A percentile compares a stretch with the other conserved stretches of the same genome.
These are phyloP conservation scores for Lepidocyrtoides sp. DNA, from an alignment of 2,888 invertebrate species.

Conservation along the genomic window DNA sequence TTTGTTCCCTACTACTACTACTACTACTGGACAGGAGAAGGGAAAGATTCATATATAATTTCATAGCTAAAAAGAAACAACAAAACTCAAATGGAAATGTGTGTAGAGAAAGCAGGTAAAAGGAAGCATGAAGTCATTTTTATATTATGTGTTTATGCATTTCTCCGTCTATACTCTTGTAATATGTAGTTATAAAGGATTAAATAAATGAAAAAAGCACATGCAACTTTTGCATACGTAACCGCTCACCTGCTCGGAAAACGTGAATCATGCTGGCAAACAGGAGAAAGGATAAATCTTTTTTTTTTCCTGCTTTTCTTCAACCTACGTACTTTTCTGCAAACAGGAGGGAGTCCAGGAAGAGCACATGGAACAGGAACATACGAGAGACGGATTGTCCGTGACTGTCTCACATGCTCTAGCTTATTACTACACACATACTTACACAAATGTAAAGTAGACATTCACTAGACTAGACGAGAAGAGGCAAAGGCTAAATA, in stretches of 20 bases:
- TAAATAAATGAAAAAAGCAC: constrained; percentile 4
- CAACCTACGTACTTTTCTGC: not conserved
- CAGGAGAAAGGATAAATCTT: not conserved
- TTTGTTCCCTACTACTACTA: no score
- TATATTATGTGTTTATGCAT: not conserved
- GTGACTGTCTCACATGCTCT: not conserved
- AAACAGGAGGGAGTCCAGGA: not conserved
- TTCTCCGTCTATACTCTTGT: not conserved
- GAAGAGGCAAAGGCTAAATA: no score
- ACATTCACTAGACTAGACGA: not conserved
- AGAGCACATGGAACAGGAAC: constrained; percentile 2
- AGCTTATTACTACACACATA: not conserved
- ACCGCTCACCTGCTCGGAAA: constrained; percentile 63
- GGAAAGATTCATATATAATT: not conserved
- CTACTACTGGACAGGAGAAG: not conserved
- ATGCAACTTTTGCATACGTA: constrained; percentile 6
- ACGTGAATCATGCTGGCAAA: constrained; percentile 54
- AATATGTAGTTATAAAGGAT: not conserved
- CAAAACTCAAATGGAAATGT: not conserved
- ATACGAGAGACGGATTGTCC: not conserved
- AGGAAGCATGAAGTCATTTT: not conserved
- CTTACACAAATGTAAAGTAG: not conserved
- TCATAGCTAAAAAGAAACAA: not conserved
- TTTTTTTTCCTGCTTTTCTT: not conserved
- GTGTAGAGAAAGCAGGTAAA: no score